Percentiles rank a stretch among this genome's conserved stretches.
Conservation (phyloP, 2,113 vertebrate genomes). For the Stercorarius parasiticus region DNA sequence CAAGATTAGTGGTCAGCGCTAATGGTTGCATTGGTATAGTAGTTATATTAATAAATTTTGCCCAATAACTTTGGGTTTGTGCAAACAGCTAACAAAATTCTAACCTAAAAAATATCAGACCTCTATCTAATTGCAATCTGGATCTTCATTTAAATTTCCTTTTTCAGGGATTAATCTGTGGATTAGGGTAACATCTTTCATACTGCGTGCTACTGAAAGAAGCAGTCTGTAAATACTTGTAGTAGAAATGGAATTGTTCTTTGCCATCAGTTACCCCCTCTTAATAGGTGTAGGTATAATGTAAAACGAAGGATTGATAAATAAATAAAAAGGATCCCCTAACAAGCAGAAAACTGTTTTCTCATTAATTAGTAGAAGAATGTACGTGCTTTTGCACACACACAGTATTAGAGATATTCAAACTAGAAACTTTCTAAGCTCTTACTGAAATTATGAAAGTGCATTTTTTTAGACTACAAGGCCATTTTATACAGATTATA, state of each 20-base stretch:
- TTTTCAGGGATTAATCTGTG: not conserved
- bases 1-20: not conserved
- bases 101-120: not conserved
- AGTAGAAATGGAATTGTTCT: not conserved
- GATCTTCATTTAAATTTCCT: not conserved
- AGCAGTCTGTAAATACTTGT: not conserved
- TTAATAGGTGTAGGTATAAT: not conserved
- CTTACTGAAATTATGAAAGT: not conserved
- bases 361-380: not conserved
- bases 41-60: not conserved
- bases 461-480: not conserved
- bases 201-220: not conserved
- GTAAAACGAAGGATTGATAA: not conserved
- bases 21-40: not conserved
- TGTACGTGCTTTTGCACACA: not conserved
- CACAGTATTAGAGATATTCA: too few relatives aligned
- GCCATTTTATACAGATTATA: not conserved
- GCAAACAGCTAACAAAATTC: not conserved
- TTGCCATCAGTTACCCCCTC: not conserved
- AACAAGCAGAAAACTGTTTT: not conserved
- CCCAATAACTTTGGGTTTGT: not conserved
- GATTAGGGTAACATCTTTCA: not conserved
- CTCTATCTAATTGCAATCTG: not conserved
- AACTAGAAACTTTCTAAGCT: not conserved
- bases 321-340: not conserved